Base-by-base conservation (phyloP, 2,888 invertebrate species). In the Eucera pruinosa region DNA sequence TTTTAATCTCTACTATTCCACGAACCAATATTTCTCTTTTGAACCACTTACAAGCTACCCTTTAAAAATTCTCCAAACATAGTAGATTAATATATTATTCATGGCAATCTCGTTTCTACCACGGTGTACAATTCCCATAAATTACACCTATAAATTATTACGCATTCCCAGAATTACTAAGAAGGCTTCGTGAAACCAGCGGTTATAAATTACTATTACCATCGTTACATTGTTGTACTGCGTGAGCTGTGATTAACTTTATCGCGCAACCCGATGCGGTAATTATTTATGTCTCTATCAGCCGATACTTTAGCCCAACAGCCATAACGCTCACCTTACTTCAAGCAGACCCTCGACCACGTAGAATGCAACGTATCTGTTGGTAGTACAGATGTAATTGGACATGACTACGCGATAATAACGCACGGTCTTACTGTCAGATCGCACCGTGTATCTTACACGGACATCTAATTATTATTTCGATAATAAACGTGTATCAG, bases 401-500 rank as follows among this genome's bases (percentile, higher is more conserved):
- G 61, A 58, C 58, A n/a, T 43, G 69, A 58, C 57, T 20, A 36
- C 54, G 52, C 25, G 73, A 67, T 80, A 66, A 69, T 62, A 52
- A 66, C 47, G 27, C n/a, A n/a, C 13, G 61, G 30, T 65, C 68
- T 68, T 70, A 62, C 20, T 36, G 15, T 3, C 15, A 11, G 41
- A 43, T n/a, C n/a, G 25, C 66, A 33, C 70, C 57, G 52, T 47
- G 11, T 39, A 20, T 41, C 39, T 30, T 52, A 62, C 41, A 30
- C 70, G n/a, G 43, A 54, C 50, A 64, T 45, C 67, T 76, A 68
- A 78, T 80, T 78, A 74, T 78, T 67, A 67, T n/a, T 50, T 58
- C 33, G 60, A 58, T 70, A 73, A 73, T 68, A 50, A 67, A 20
- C 52, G 41, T 13, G 27, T 43, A 30, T 54, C 11, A 7, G 9